These are phyloP conservation scores for Mimachlamys varia DNA, from an alignment of 2,888 invertebrate species.

Conservation along the genomic window DNA sequence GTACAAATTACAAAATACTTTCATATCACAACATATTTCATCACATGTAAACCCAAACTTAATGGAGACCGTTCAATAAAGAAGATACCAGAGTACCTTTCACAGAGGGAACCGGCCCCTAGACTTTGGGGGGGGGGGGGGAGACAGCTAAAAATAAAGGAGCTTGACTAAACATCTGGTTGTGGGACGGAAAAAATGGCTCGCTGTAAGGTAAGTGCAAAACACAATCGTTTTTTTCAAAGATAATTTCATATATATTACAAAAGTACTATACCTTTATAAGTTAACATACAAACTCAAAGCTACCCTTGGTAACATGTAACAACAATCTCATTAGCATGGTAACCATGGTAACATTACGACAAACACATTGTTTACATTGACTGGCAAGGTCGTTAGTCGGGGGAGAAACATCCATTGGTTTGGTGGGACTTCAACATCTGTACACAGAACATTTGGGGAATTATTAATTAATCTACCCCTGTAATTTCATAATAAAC, in stretches of 20 bases:
- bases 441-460: no score
- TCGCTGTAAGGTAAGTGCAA: constrained; percentile 17
- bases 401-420: not conserved
- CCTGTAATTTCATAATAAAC: no score
- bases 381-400: not conserved
- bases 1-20: not conserved
- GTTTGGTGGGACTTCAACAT: not conserved
- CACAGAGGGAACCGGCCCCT: not conserved
- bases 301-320: not conserved
- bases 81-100: not conserved
- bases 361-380: not conserved
- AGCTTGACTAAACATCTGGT: not conserved
- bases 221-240: not conserved
- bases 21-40: constrained; percentile 2
- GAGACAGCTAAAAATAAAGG: not conserved
- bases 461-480: no score
- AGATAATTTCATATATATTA: not conserved
- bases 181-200: constrained; percentile 15
- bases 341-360: not conserved
- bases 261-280: not conserved
- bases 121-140: not conserved
- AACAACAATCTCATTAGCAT: not conserved
- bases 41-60: not conserved
- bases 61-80: not conserved
- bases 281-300: not conserved